Conservation (phyloP, 2,797 vertebrate genomes). For the Oreochromis grahami region DNA sequence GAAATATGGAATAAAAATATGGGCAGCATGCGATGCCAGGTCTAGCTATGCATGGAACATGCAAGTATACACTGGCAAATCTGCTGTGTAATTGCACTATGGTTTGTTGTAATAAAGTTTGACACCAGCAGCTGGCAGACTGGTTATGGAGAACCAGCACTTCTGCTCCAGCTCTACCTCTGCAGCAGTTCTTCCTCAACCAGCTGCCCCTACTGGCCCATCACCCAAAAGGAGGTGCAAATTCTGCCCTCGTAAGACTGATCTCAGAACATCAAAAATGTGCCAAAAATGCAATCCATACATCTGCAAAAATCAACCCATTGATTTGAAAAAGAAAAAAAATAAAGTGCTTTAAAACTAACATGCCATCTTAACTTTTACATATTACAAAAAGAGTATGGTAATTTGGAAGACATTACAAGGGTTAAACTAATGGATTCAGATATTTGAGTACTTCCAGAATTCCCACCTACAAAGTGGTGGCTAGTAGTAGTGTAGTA, state of each 20-base stretch:
- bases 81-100: neutral
- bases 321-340: neutral
- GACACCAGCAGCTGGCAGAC: neutral
- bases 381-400: neutral
- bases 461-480: neutral
- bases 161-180: neutral
- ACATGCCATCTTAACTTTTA: neutral
- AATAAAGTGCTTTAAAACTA: neutral
- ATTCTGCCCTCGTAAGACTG: neutral
- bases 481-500: neutral
- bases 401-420: neutral
- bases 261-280: neutral
- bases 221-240: neutral
- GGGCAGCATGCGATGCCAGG: rapidly evolving
- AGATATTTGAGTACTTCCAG: neutral
- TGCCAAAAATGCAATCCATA: neutral
- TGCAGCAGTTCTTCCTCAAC: neutral
- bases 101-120: neutral
- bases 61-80: neutral
- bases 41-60: neutral
- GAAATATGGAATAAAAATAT: neutral
- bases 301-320: neutral
- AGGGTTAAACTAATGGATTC: neutral
- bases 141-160: neutral
- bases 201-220: neutral